Conservation (phyloP, 2,113 vertebrate genomes). For the Sisor rabdophorus region DNA sequence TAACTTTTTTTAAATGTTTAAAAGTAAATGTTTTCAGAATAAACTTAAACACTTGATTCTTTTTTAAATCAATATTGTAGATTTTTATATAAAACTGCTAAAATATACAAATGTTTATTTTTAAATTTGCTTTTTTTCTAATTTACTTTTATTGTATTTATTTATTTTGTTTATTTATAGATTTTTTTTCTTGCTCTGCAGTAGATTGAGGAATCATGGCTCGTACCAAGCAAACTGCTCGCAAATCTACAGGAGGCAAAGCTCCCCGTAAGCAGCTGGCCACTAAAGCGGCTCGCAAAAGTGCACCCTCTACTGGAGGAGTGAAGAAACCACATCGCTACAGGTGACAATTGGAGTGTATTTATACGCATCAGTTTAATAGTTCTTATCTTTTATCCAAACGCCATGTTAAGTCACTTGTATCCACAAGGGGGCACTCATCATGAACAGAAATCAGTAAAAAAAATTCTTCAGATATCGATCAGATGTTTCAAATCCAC, state of each 20-base stretch:
- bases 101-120: no score
- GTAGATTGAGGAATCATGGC: slow-evolving; percentile 73
- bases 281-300: slow-evolving; percentile 86
- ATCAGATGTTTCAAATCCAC: background rate
- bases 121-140: background rate
- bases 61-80: no score
- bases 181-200: slow-evolving; percentile 6
- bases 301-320: slow-evolving; percentile 84
- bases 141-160: no score
- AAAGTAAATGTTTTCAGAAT: no score
- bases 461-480: background rate
- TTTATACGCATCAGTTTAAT: background rate
- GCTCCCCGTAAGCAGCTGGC: slow-evolving; percentile 88
- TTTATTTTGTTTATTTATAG: no score
- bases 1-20: no score
- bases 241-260: slow-evolving; percentile 89
- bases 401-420: background rate
- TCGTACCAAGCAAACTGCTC: slow-evolving; percentile 88
- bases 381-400: background rate
- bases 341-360: slow-evolving; percentile 64
- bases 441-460: background rate
- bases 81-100: no score
- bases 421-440: background rate
- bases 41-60: no score
- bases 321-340: slow-evolving; percentile 89